Percentiles rank a stretch among this genome's conserved stretches.
These are phyloP conservation scores for Phyllostomus hastatus DNA, from an alignment of 2,113 vertebrate species.

Conservation along the genomic window DNA sequence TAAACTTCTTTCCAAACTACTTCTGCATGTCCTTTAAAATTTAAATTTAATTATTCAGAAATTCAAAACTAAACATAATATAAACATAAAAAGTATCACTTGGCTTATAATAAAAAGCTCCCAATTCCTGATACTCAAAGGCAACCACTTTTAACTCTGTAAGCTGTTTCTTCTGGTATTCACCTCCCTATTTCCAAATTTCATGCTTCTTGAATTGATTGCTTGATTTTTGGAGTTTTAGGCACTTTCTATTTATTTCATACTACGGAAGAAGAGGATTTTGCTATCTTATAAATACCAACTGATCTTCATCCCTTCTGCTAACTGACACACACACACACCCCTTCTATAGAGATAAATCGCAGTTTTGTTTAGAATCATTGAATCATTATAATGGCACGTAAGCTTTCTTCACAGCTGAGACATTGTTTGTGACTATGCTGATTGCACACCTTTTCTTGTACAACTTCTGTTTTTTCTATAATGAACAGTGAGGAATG, in stretches of 20 bases:
- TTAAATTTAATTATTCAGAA: constrained; percentile 28
- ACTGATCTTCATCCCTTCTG: background rate
- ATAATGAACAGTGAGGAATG: background rate
- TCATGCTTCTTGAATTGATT: background rate
- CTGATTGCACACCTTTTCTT: background rate
- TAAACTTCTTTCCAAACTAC: background rate
- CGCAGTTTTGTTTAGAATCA: background rate
- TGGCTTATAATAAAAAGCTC: background rate
- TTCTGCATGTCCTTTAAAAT: background rate
- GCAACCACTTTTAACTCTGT: background rate
- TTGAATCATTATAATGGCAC: background rate
- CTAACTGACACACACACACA: background rate
- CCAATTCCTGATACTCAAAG: background rate
- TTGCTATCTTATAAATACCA: background rate
- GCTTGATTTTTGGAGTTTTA: background rate
- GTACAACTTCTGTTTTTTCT: background rate
- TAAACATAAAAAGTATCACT: constrained; percentile 27
- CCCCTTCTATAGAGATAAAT: background rate
- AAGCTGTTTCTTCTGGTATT: background rate
- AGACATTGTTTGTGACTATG: background rate
- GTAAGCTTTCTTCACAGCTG: background rate
- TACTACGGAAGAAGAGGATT: background rate
- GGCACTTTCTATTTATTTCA: background rate
- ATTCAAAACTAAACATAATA: constrained; percentile 1
- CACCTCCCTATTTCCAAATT: background rate